Conservation (phyloP, 2,113 vertebrate species). For the Athene cunicularia region DNA sequence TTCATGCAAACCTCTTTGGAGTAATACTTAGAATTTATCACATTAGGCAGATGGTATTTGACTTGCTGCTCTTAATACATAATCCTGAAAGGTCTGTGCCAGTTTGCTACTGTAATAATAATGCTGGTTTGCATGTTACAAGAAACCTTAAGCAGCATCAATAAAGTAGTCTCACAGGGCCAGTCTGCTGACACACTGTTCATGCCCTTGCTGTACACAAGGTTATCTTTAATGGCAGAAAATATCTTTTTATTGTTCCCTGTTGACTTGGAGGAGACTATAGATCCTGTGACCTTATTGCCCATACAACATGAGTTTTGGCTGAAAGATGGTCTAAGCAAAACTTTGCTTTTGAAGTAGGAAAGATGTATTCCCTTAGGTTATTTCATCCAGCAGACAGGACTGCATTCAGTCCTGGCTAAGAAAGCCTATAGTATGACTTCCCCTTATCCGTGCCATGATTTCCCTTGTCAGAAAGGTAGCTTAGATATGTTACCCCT, state of each 20-base stretch:
- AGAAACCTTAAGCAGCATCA: slow-evolving; percentile 20
- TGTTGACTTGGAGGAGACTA: not conserved
- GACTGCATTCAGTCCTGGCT: not conserved
- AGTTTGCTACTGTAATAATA: not conserved
- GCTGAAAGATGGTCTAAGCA: not conserved
- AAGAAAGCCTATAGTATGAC: not conserved
- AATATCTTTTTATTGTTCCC: slow-evolving; percentile 20
- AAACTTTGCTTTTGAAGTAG: slow-evolving; percentile 6
- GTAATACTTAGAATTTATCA: not conserved
- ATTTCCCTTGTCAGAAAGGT: not conserved
- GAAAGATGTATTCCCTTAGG: not conserved
- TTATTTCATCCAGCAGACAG: not conserved
- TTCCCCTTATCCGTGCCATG: not conserved
- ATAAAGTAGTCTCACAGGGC: not conserved
- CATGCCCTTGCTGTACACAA: not conserved
- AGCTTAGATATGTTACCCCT: not conserved
- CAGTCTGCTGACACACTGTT: not conserved
- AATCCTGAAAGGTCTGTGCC: slow-evolving; percentile 29
- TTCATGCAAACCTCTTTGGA: not conserved
- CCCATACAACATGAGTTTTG: not conserved
- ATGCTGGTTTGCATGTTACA: not conserved
- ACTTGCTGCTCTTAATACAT: slow-evolving; percentile 1
- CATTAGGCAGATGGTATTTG: slow-evolving; percentile 8
- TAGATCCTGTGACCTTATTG: slow-evolving; percentile 12
- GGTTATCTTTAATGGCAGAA: slow-evolving; percentile 31